These are phyloP conservation scores for Diloba caeruleocephala DNA, from an alignment of 2,888 invertebrate species.

Conservation along the genomic window DNA sequence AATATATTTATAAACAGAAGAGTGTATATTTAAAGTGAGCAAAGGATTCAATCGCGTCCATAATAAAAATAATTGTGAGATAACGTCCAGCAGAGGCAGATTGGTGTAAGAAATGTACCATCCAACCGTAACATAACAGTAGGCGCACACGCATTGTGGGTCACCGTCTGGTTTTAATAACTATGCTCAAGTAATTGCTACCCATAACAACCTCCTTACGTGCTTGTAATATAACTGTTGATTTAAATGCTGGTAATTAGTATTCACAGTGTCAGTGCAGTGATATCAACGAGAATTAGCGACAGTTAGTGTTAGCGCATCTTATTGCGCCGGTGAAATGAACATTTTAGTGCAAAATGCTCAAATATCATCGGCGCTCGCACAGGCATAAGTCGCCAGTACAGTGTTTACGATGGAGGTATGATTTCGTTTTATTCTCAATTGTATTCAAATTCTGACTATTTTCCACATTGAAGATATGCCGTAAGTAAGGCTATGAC, in stretches of 20 bases:
- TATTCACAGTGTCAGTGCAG: constrained; percentile 59
- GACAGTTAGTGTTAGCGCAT: constrained; percentile 57
- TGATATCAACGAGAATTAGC: constrained; percentile 61
- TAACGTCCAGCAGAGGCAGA: constrained; percentile 36
- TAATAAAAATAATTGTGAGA: constrained; percentile 37
- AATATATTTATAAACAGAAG: constrained; percentile 35
- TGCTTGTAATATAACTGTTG: constrained; percentile 62
- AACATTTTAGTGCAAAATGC: constrained; percentile 87
- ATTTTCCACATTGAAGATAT: background rate
- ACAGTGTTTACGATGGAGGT: constrained; percentile 87
- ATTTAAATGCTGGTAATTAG: constrained; percentile 55
- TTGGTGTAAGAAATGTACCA: constrained; percentile 45
- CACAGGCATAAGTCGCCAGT: constrained; percentile 87
- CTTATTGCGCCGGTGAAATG: constrained; percentile 78
- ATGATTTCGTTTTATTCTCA: constrained; percentile 36
- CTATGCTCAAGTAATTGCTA: constrained; percentile 54
- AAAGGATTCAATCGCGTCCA: constrained; percentile 15
- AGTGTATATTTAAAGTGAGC: constrained; percentile 4
- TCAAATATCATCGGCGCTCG: constrained; percentile 88
- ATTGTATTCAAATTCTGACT: background rate
- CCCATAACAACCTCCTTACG: constrained; percentile 54
- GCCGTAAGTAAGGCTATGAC: too few relatives aligned
- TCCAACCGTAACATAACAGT: constrained; percentile 60
- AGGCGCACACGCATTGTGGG: constrained; percentile 56
- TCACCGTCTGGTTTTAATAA: constrained; percentile 59